Evolutionary conservation across 2,888 invertebrate species (phyloP), one percentile per base, ranked within the genome.

Genomic region (Drosophila aldrichi): DNA sequence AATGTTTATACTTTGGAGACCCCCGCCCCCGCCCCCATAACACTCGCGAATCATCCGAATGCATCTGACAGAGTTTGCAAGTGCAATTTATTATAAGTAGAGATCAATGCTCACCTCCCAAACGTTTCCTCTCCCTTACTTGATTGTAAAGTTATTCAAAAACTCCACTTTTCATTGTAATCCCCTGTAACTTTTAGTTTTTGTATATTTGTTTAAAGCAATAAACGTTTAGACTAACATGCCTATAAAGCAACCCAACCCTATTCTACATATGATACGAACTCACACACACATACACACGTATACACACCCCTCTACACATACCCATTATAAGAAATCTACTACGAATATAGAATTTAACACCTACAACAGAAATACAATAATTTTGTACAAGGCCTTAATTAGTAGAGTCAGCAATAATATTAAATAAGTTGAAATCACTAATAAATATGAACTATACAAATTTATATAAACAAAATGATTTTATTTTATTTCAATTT

Each of bases 341-440:
- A 81, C 58, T 88, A 81, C 89, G 79, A 83, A 68, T 65, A 68
- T 86, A 88, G 89, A 79, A 88, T 68, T 81, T 85, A 85, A 88
- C 85, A 89, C 77, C 65, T 79, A 79, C 64, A 70, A 74, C 76
- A 66, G 55, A 80, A 80, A 88, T 81, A 82, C 86, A 88, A 86
- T 89, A 86, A 85, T 85, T 89, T 86, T 86, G 88, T 86, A 86
- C 86, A 86, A 89, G 88, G 89, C 85, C 85, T 85, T 85, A 85
- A 85, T 79, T 89, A 87, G 89, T 87, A 89, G 81, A 84, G 89
- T 89, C 84, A 85, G 89, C 84, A 89, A 89, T 87, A 89, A 85
- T 85, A 89, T 65, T 65, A 55, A 73, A 74, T 84, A 85, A 85
- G 84, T 85, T 85, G 71, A 87, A 75, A 89, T 89, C 89, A 85